Conservation (phyloP, 2,113 vertebrate genomes). For the Litocranius walleri region DNA sequence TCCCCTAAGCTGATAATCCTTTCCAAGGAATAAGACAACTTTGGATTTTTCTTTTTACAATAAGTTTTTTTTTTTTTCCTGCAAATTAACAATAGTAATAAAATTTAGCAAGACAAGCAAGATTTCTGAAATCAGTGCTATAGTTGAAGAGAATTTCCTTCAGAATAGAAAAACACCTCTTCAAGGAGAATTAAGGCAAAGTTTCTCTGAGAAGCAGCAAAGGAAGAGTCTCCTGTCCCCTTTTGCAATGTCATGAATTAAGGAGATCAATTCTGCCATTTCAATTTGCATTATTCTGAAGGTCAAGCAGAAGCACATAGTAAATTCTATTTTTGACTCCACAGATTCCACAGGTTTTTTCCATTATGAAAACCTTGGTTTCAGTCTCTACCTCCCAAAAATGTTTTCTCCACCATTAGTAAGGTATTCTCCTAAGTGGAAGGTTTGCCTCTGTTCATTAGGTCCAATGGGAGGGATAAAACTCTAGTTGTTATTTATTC, state of each 20-base stretch:
- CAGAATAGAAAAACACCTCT: neutral
- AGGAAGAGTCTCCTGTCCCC: neutral
- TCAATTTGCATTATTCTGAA: neutral
- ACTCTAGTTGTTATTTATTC: neutral
- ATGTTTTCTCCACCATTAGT: neutral
- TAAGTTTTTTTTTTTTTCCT: neutral
- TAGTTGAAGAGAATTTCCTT: neutral
- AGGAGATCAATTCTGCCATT: neutral
- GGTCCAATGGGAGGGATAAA: neutral
- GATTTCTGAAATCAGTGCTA: neutral
- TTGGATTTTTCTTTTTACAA: neutral
- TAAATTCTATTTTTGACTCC: neutral
- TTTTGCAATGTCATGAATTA: neutral
- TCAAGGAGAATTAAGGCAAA: neutral
- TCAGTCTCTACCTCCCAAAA: neutral
- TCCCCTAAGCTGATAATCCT: neutral
- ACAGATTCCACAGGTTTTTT: neutral
- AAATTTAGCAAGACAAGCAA: neutral
- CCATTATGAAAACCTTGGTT: neutral
- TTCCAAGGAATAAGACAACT: neutral
- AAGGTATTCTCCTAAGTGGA: neutral
- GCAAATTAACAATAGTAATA: neutral
- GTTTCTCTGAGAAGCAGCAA: neutral
- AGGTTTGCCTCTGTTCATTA: neutral
- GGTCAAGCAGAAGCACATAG: neutral